A percentile compares a stretch with the other conserved stretches of the same genome.
Conservation (phyloP, 2,113 vertebrate genomes). For the Rana temporaria region DNA sequence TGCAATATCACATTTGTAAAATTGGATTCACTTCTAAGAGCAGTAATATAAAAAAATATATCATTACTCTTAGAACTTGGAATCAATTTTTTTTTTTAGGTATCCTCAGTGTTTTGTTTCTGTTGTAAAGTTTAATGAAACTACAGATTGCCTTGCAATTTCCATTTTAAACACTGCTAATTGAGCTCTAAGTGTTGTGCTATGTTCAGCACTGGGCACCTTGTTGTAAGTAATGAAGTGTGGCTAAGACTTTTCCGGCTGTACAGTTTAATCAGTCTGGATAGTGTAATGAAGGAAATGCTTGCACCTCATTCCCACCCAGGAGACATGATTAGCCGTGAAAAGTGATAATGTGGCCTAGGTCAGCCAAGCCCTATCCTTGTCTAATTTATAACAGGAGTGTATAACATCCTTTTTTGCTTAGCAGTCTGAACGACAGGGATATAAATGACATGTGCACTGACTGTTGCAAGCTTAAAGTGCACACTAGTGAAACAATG, state of each 20-base stretch:
- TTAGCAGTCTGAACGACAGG: slow-evolving; percentile 10
- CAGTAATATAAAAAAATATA: no score
- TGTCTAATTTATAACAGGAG: slow-evolving; percentile 38
- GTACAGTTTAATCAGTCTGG: slow-evolving; percentile 38
- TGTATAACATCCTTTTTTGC: slow-evolving; percentile 21
- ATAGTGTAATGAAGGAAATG: slow-evolving; percentile 24
- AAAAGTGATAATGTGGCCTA: slow-evolving; percentile 51
- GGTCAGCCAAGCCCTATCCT: background rate
- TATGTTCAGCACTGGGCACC: background rate
- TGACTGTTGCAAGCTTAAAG: background rate
- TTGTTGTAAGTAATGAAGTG: slow-evolving; percentile 3
- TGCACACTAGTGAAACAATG: background rate
- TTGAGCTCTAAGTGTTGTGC: no score
- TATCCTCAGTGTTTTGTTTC: no score
- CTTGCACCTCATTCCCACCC: slow-evolving; percentile 1
- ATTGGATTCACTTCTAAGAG: no score
- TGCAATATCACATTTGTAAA: no score
- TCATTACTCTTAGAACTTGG: no score
- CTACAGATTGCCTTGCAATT: no score
- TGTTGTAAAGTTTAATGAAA: no score
- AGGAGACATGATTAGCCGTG: slow-evolving; percentile 33
- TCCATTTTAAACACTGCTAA: no score
- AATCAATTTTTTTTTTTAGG: no score
- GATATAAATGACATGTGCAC: slow-evolving; percentile 32
- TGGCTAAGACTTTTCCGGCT: background rate